Evolutionary conservation across 1,140 invertebrate genomes (phyloP).

Genomic region (Streblospio benedicti): DNA sequence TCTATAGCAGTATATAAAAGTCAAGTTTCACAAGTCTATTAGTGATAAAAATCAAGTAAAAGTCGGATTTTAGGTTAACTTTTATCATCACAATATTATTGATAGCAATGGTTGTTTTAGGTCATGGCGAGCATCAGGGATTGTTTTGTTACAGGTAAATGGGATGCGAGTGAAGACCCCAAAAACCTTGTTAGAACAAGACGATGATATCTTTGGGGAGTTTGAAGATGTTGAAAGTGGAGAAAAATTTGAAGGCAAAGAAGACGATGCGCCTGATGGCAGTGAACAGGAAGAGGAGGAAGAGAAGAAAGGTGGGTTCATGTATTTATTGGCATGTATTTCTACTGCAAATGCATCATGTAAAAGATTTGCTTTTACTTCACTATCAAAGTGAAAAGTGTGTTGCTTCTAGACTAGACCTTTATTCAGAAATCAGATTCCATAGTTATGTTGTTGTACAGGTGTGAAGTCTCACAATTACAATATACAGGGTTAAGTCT

Average conservation of each 20-base stretch:
- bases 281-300: slow-evolving; percentile 17
- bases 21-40: slow-evolving; percentile 10
- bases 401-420: too few species aligned
- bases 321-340: too few species aligned
- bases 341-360: too few species aligned
- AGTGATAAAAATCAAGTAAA: too few species aligned
- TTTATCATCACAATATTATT: slow-evolving; percentile 1
- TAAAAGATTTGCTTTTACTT: too few species aligned
- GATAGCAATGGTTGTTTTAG: slow-evolving; percentile 30
- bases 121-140: slow-evolving; percentile 63
- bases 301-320: too few species aligned
- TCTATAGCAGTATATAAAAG: too few species aligned
- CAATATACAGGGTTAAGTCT: too few species aligned
- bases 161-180: slow-evolving; percentile 85
- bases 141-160: slow-evolving; percentile 92
- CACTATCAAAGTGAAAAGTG: too few species aligned
- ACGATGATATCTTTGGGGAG: slow-evolving; percentile 81
- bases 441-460: too few species aligned
- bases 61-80: neutral
- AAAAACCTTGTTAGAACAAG: slow-evolving; percentile 69
- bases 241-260: slow-evolving; percentile 26
- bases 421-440: too few species aligned
- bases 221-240: slow-evolving; percentile 85
- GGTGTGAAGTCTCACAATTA: too few species aligned
- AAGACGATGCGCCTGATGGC: slow-evolving; percentile 19